These are phyloP conservation scores for Escarpia spicata DNA, from an alignment of 2,888 invertebrate species.

Conservation along the genomic window DNA sequence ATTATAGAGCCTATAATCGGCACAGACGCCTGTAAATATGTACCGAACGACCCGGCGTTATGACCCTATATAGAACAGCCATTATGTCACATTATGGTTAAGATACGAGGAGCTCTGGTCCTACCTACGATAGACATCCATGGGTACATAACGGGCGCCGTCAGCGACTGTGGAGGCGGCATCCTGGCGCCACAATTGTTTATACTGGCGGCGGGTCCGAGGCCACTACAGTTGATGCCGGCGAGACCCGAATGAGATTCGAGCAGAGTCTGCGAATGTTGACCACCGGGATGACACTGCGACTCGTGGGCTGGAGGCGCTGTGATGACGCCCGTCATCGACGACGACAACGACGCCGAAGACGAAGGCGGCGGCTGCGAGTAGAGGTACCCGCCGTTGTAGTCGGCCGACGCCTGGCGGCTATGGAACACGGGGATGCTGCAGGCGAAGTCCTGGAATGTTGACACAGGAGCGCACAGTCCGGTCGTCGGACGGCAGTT, in stretches of 20 bases:
- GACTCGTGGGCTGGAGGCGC: constrained; percentile 26
- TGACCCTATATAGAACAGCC: constrained; percentile 16
- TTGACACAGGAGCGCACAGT: not conserved
- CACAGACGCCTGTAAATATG: not conserved
- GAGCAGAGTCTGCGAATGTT: constrained; percentile 1
- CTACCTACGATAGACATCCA: constrained; percentile 88
- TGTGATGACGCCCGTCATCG: not conserved
- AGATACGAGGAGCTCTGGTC: constrained; percentile 34
- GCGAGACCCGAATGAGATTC: constrained; percentile 22
- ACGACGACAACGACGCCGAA: constrained; percentile 18
- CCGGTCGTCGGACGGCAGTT: not conserved
- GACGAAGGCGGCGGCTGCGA: constrained; percentile 18
- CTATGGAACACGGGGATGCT: constrained; percentile 19
- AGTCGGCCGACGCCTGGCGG: not conserved
- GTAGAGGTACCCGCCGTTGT: constrained; percentile 26
- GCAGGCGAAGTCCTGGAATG: constrained; percentile 29
- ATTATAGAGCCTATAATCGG: not conserved
- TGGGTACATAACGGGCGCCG: constrained; percentile 74
- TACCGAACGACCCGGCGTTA: constrained; percentile 4
- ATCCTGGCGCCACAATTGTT: constrained; percentile 25
- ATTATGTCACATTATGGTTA: constrained; percentile 16
- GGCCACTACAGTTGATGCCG: constrained; percentile 27
- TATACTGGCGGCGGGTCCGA: constrained; percentile 18
- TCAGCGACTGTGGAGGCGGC: constrained; percentile 23
- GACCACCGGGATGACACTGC: not conserved